Conservation (phyloP, 2,113 vertebrate genomes). For the Oncorhynchus masou region DNA sequence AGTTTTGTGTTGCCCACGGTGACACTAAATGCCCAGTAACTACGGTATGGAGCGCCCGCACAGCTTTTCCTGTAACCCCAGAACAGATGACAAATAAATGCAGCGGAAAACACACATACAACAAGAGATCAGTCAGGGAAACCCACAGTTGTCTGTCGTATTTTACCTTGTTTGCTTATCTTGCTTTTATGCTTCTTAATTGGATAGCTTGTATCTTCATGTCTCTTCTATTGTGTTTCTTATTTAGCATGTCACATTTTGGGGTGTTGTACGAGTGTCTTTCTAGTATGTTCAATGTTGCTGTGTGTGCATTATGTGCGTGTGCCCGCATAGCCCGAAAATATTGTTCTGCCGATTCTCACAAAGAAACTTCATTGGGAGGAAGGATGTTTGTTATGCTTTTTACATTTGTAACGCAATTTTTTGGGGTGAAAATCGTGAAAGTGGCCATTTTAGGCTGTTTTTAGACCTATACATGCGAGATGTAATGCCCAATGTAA, state of each 20-base stretch:
- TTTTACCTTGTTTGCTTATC: conserved; percentile 1
- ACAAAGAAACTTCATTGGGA: no score
- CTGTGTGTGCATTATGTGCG: neutral
- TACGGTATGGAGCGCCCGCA: conserved; percentile 38
- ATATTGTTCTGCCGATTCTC: no score
- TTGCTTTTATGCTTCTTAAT: neutral
- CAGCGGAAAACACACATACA: conserved; percentile 26
- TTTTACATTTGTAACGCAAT: no score
- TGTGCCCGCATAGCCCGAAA: neutral
- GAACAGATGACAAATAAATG: conserved; percentile 34
- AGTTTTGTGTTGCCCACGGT: conserved; percentile 45
- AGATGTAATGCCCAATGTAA: no score
- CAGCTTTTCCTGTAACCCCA: conserved; percentile 64
- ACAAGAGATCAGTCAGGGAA: conserved; percentile 2
- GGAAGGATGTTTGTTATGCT: no score
- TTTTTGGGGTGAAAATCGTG: no score
- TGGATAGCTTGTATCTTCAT: neutral
- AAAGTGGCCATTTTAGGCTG: no score
- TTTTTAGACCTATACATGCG: no score
- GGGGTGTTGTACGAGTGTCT: neutral
- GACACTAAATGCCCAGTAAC: conserved; percentile 52
- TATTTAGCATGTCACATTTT: neutral
- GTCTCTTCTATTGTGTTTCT: neutral
- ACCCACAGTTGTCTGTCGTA: neutral
- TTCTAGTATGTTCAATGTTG: no score